A percentile compares a stretch with the other conserved stretches of the same genome.
Evolutionary conservation across 2,888 invertebrate species (phyloP).

Genomic region (Heliconius aoede): DNA sequence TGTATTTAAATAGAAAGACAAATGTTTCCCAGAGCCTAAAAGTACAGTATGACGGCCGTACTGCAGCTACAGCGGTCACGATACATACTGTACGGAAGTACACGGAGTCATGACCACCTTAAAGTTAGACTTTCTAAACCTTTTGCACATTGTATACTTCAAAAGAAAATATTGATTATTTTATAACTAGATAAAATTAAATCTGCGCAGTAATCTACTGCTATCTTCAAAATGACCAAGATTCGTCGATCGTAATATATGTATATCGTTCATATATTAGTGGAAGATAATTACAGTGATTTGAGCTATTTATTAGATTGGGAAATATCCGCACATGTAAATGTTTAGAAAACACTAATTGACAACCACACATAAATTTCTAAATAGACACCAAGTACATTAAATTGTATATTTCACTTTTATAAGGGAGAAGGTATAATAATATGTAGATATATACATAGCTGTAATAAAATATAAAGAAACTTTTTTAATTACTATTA

Average conservation of each 20-base stretch:
- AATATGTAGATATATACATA: constrained; percentile 34
- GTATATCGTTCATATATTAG: constrained; percentile 1
- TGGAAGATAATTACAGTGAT: constrained; percentile 33
- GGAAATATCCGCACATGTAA: constrained; percentile 52
- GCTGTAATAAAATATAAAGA: not conserved
- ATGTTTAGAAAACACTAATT: constrained; percentile 59
- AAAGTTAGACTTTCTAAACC: no score
- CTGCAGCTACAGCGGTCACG: no score
- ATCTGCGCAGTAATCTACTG: no score
- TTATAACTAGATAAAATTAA: no score
- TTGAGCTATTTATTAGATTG: constrained; percentile 41
- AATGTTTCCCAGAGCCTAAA: not conserved
- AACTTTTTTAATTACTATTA: not conserved
- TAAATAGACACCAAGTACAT: constrained; percentile 42
- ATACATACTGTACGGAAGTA: no score
- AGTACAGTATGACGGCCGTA: not conserved
- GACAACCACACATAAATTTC: constrained; percentile 59
- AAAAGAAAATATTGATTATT: no score
- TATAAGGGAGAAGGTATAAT: constrained; percentile 12
- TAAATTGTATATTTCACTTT: constrained; percentile 37
- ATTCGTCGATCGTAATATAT: no score
- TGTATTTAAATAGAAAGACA: not conserved
- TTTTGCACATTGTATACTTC: no score
- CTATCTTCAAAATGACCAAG: no score
- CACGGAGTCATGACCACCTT: no score